Base-by-base conservation (phyloP, 2,888 invertebrate genomes). In the Ectemnius continuus region DNA sequence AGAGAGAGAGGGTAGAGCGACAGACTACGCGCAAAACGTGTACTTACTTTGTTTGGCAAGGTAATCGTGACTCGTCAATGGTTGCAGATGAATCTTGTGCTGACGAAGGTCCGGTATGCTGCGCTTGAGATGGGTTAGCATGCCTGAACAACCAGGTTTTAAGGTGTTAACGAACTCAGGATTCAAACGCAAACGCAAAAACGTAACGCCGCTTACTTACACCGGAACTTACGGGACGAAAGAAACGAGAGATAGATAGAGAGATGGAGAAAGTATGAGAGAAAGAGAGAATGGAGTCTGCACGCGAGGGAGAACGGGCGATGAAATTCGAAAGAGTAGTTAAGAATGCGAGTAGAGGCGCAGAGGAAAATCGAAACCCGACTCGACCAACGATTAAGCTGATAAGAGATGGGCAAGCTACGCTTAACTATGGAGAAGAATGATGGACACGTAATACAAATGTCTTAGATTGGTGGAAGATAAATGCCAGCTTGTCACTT, bases 101-200 rank as follows among this genome's bases (percentile, higher is more conserved):
- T 95, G 94, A 92, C 95, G 94, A 91, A 96, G 94, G 92, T 96
- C 96, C 91, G 96, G 96, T 93, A 96, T 94, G 94, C 96, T 96
- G 94, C 96, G 94, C 94, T 96, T 96, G 93, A 96, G 94, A 93
- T 96, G 95, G 93, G 95, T 94, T 94, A 96, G 94, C 95, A 96
- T 95, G 94, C 96, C 96, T 96, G 94, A 94, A 94, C 92, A 92
- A 88, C 88, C 89, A 89, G 88, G 89, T 88, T 88, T 89, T 81
- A 85, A 89, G 87, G 88, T 87, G 89, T 90, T 89, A 90, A 88
- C 87, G 82, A 86, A 87, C 81, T 80, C 82, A 84, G 86, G 83
- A 82, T 66, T 76, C 87, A 85, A 87, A 86, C 86, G 82, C 84
- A 86, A 84, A 83, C 83, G 83, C 77, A 79, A 80, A 81, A 77